Evolutionary conservation across 2,113 vertebrate species (phyloP), one percentile per base, ranked within the genome.

Genomic region (Myodes glareolus): DNA sequence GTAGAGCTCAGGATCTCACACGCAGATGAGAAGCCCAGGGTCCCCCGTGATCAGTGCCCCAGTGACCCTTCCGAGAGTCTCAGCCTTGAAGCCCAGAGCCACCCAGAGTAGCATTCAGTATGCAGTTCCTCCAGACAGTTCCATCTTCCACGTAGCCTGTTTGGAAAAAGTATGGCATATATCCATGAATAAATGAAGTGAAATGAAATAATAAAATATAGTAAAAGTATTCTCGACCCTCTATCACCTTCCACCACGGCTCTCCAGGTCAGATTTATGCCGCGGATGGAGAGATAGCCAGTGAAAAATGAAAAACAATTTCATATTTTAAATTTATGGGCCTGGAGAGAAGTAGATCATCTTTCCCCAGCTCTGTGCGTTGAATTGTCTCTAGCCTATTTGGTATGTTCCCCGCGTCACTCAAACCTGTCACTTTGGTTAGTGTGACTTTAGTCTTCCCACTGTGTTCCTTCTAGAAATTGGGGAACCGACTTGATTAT

Each of bases 271-370:
- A 92, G 94, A 97, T 97, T 97, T 94, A 98, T 97, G 94, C 93
- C 19, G 85, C 7, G 50, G 76, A 94, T 55, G 36, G 36, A 78
- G 33, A 97, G 96, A 97, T 91, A 94, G 27, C 91, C 70, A 73
- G 61, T 95, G 93, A 97, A 95, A 97, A 97, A 97, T 97, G 97
- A 96, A 97, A 97, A 97, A 97, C 97, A 97, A 95, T 97, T 95
- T 97, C 87, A 70, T 95, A 92, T 94, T 97, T 97, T 91, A 92
- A 95, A 97, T 96, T 96, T 95, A 97, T 89, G 96, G 80, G 88
- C 33, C 76, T 3, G 31, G 70, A 72, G 92, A 76, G 47, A 75
- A 67, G 92, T 94, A 61, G 6, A 94, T 97, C 97, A 96, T 65
- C n/a, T 25, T 77, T 63, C 77, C 45, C 61, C 5, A 73, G 95